A percentile compares a stretch with the other conserved stretches of the same genome.
Conservation (phyloP, 2,888 invertebrate genomes). For the Drosophila limbata region DNA sequence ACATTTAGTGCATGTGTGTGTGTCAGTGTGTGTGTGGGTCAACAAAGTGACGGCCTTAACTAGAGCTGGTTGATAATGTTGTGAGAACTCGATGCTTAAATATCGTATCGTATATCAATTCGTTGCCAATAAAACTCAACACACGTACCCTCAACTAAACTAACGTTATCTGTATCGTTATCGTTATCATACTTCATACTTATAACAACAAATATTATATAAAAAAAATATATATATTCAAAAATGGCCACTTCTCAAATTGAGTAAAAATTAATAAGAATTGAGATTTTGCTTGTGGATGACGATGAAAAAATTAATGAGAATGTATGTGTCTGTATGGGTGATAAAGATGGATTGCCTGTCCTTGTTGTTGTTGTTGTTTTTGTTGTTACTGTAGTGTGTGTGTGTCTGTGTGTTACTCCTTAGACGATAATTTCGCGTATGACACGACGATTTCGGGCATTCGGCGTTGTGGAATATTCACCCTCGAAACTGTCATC, state of each 20-base stretch:
- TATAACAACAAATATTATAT: constrained; percentile 57
- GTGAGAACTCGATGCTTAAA: constrained; percentile 44
- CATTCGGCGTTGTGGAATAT: constrained; percentile 97
- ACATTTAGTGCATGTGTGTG: constrained; percentile 70
- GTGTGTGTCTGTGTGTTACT: constrained; percentile 6
- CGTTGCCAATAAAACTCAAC: constrained; percentile 79
- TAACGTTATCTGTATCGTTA: constrained; percentile 36
- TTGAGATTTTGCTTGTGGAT: constrained; percentile 56
- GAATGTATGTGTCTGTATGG: constrained; percentile 24
- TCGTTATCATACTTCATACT: constrained; percentile 42
- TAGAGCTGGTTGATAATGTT: constrained; percentile 52
- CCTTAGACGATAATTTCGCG: constrained; percentile 94
- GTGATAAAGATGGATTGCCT: constrained; percentile 38
- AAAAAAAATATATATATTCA: constrained; percentile 41
- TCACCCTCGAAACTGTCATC: constrained; percentile 97
- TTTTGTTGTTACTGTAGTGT: constrained; percentile 23
- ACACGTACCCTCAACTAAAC: constrained; percentile 69
- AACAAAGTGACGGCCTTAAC: constrained; percentile 69
- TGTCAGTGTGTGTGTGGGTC: constrained; percentile 46
- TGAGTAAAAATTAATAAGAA: constrained; percentile 55
- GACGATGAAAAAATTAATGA: constrained; percentile 28
- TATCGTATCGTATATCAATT: constrained; percentile 54
- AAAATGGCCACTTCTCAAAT: constrained; percentile 74
- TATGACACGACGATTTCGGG: constrained; percentile 95
- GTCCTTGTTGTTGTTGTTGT: constrained; percentile 15